These are phyloP conservation scores for Sciaenops ocellatus DNA, from an alignment of 2,797 vertebrate species.

Conservation along the genomic window DNA sequence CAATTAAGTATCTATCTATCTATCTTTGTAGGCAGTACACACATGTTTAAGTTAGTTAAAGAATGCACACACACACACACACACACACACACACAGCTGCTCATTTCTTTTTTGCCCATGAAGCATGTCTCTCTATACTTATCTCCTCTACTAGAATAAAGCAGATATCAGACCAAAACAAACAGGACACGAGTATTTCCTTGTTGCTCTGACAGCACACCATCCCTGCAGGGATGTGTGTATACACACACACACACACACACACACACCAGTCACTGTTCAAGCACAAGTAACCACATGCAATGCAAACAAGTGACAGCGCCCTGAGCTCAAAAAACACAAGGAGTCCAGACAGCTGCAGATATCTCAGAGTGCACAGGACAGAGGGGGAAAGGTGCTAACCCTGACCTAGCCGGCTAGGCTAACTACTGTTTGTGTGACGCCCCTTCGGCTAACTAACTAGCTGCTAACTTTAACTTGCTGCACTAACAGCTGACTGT, in stretches of 20 bases:
- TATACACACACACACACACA: too few species aligned
- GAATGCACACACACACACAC: neutral
- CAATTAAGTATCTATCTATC: too few species aligned
- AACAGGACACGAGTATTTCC: neutral
- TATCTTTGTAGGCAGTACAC: neutral
- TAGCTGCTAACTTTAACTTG: constrained; percentile 35
- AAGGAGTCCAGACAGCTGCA: constrained; percentile 15
- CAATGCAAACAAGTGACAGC: constrained; percentile 24
- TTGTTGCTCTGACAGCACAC: constrained; percentile 19
- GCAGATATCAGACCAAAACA: neutral
- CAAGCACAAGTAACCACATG: constrained; percentile 34
- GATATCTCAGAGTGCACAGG: neutral
- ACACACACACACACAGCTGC: neutral
- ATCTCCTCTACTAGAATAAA: neutral
- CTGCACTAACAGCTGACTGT: neutral
- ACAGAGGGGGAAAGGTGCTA: constrained; percentile 9
- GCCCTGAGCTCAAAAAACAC: neutral
- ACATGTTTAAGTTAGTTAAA: neutral
- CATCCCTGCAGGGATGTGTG: neutral
- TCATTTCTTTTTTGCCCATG: too few species aligned
- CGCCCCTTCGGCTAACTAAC: constrained; percentile 37
- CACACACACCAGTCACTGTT: too few species aligned
- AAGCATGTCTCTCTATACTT: neutral
- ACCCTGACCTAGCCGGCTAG: constrained; percentile 22
- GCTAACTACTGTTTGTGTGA: constrained; percentile 41